Conservation (phyloP, 2,888 invertebrate genomes). For the Choristoneura rosaceana region DNA sequence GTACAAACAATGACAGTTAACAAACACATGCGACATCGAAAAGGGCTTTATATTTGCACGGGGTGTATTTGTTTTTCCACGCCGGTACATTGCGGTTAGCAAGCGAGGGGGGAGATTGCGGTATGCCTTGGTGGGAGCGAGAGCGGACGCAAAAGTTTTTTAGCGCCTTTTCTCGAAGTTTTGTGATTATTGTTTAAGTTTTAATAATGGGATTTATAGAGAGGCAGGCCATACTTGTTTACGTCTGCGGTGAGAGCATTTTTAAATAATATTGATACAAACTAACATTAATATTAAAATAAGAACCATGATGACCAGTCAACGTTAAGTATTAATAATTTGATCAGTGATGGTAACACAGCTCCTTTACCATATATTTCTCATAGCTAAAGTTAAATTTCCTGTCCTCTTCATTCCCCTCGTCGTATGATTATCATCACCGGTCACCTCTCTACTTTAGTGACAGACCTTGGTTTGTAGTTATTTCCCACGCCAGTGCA, state of each 20-base stretch:
- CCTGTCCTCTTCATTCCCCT: too few relatives aligned
- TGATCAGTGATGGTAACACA: too few relatives aligned
- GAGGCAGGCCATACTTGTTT: not conserved
- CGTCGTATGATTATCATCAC: too few relatives aligned
- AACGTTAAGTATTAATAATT: too few relatives aligned
- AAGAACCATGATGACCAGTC: too few relatives aligned
- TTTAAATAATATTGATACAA: not conserved
- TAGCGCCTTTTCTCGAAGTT: not conserved
- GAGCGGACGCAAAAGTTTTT: slow-evolving; percentile 19
- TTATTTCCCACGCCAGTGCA: too few relatives aligned
- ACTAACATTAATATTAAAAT: too few relatives aligned
- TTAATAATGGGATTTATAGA: not conserved
- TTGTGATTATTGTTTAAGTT: not conserved
- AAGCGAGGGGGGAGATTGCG: slow-evolving; percentile 48
- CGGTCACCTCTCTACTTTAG: too few relatives aligned
- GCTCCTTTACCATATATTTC: too few relatives aligned
- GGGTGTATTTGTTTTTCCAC: slow-evolving; percentile 67
- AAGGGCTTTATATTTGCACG: slow-evolving; percentile 67
- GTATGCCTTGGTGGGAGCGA: slow-evolving; percentile 16
- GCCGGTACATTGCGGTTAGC: slow-evolving; percentile 54
- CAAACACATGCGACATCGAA: slow-evolving; percentile 59
- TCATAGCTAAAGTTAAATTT: too few relatives aligned
- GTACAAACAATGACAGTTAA: slow-evolving; percentile 62
- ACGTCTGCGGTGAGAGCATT: not conserved
- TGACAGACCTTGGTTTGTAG: too few relatives aligned